These are phyloP conservation scores for Cremastinae sp. DNA, from an alignment of 2,888 invertebrate genomes.

Conservation along the genomic window DNA sequence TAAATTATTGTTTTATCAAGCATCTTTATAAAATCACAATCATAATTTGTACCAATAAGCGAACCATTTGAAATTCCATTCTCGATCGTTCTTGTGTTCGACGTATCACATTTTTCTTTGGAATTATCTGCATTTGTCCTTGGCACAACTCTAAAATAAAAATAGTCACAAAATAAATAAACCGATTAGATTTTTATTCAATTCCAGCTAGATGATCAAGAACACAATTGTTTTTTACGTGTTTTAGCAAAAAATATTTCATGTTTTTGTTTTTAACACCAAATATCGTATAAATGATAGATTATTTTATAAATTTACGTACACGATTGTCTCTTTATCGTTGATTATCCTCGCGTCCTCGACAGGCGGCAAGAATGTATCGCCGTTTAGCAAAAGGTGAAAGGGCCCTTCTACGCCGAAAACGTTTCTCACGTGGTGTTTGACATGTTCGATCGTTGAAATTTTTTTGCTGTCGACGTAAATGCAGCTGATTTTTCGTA, in stretches of 20 bases:
- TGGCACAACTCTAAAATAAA: not conserved
- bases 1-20: not conserved
- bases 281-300: not conserved
- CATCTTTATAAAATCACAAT: not conserved
- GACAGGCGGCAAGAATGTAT: constrained; percentile 74
- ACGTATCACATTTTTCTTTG: not conserved
- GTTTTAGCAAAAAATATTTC: too few species aligned
- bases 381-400: constrained; percentile 72
- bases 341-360: constrained; percentile 75
- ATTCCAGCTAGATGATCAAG: not conserved
- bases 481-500: constrained; percentile 70
- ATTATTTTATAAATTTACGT: constrained; percentile 32
- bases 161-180: too few species aligned
- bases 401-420: constrained; percentile 76
- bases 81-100: not conserved
- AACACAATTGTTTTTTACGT: too few species aligned
- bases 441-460: constrained; percentile 70
- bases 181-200: not conserved
- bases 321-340: constrained; percentile 67
- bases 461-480: constrained; percentile 72
- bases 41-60: not conserved
- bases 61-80: constrained; percentile 10
- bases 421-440: constrained; percentile 72
- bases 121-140: not conserved
- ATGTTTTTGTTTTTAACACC: not conserved